Evolutionary conservation across 2,888 invertebrate species (phyloP), one percentile per base, ranked within the genome.

Genomic region (Euzetes globulus): DNA sequence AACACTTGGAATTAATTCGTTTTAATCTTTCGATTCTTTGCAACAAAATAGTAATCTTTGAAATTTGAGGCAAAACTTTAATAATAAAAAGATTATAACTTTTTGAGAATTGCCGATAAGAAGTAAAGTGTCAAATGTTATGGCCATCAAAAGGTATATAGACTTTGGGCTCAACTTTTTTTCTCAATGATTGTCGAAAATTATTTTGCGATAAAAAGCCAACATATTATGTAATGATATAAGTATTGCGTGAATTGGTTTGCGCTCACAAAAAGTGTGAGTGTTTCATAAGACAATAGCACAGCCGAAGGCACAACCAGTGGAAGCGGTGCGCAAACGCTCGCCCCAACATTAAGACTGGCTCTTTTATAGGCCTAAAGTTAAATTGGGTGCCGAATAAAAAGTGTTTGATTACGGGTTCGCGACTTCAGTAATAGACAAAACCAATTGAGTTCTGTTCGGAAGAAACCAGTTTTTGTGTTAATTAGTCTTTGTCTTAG

Each of bases 121-220:
- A 41, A 41, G 13, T 41, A 11, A 41, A 41, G 41, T 41, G 41
- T 41, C 41, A 41, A 41, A 41, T 41, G 41, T 41, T 41, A 41
- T 41, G 41, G 13, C 41, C 7, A 7, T 33, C 33, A 9, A 41
- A 41, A 41, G 13, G 41, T 41, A 41, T 41, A 41, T 41, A 41
- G 7, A 41, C 41, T 41, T 41, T 41, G 41, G 41, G 41, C 41
- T 41, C 41, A 41, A 41, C 41, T 41, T 41, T 33, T 41, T 41
- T 13, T 13, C 1, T 41, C 7, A 9, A 41, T 41, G 13, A 41
- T 41, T 41, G 11, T 11, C 7, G 41, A 41, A 55, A 50, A 55
- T 55, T 55, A 25, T 55, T 55, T 55, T 55, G 55, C 55, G 55
- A 55, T 55, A 55, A 55, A n/a, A 55, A 55, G 55, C 55, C 55